phyloP scores from a whole-genome alignment of 2,888 invertebrate species.

The Merodon equestris region DNA sequence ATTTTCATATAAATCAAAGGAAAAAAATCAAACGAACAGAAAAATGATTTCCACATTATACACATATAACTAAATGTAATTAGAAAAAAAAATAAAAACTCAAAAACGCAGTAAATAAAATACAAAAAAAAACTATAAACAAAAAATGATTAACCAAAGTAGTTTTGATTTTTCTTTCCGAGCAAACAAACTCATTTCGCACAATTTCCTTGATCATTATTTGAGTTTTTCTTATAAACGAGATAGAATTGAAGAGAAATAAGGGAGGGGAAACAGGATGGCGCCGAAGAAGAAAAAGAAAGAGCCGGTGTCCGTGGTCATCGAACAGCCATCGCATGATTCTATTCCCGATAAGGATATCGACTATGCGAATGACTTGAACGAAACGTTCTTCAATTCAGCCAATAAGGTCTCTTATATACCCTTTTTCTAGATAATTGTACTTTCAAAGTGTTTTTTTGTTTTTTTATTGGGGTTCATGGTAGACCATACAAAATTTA shows the following conservation, averaged over 20 bases:
- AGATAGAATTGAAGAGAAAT: too few relatives aligned
- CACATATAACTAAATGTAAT: conserved; percentile 19
- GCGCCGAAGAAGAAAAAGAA: conserved; percentile 65
- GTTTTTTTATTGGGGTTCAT: conserved; percentile 8
- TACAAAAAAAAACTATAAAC: too few relatives aligned
- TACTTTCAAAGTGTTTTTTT: neutral
- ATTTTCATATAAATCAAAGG: too few relatives aligned
- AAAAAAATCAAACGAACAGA: too few relatives aligned
- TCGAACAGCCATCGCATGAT: conserved; percentile 66
- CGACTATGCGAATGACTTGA: conserved; percentile 72
- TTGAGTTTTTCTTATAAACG: too few relatives aligned
- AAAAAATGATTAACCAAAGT: conserved; percentile 18
- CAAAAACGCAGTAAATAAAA: conserved; percentile 40
- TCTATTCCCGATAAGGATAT: conserved; percentile 70
- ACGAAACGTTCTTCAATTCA: conserved; percentile 73
- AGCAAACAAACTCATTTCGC: conserved; percentile 4
- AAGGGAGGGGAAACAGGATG: conserved; percentile 39
- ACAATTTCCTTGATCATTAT: too few relatives aligned
- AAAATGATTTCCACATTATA: too few relatives aligned
- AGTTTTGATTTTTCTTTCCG: conserved; percentile 4
- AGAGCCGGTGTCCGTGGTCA: conserved; percentile 50
- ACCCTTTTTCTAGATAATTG: neutral
- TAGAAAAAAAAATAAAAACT: conserved; percentile 46
- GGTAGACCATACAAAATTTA: conserved; percentile 71
- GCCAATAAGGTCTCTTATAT: conserved; percentile 69